phyloP scores from a whole-genome alignment of 2,113 vertebrate species.

The Chloropsis cyanopogon region DNA sequence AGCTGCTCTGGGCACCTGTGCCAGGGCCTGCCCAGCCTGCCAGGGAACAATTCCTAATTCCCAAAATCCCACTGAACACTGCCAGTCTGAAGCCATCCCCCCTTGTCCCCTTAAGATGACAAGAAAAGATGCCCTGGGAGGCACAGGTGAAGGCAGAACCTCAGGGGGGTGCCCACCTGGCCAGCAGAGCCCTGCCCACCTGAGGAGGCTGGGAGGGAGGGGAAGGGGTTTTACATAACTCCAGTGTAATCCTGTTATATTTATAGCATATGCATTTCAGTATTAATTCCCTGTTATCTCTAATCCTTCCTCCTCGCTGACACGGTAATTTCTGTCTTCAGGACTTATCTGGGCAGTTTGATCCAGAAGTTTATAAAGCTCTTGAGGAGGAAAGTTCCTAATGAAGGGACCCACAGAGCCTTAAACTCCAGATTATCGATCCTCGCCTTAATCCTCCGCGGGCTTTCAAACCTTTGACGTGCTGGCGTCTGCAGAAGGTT shows the following conservation, averaged over 20 bases:
- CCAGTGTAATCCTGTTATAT: slow-evolving; percentile 8
- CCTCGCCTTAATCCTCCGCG: slow-evolving; percentile 28
- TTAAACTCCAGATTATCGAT: slow-evolving; percentile 8
- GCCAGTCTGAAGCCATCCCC: neutral
- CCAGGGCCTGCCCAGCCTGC: neutral
- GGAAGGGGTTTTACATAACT: neutral
- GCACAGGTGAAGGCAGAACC: neutral
- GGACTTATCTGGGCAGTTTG: neutral
- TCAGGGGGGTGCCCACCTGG: neutral
- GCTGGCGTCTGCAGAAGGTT: fast-evolving
- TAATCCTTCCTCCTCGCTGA: slow-evolving; percentile 60
- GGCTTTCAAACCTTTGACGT: neutral
- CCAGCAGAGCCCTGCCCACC: neutral
- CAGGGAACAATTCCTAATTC: neutral
- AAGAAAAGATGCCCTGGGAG: neutral
- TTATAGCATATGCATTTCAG: slow-evolving; percentile 14
- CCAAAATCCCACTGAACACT: fast-evolving
- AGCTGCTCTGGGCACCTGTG: neutral
- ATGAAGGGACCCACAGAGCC: neutral
- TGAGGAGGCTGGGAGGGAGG: fast-evolving
- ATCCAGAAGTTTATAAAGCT: slow-evolving; percentile 46
- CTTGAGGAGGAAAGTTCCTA: slow-evolving; percentile 45
- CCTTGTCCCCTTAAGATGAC: neutral
- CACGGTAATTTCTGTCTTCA: slow-evolving; percentile 32
- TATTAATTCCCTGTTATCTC: slow-evolving; percentile 44